Evolutionary conservation across 2,888 invertebrate species (phyloP).

Genomic region (Helleia helle): DNA sequence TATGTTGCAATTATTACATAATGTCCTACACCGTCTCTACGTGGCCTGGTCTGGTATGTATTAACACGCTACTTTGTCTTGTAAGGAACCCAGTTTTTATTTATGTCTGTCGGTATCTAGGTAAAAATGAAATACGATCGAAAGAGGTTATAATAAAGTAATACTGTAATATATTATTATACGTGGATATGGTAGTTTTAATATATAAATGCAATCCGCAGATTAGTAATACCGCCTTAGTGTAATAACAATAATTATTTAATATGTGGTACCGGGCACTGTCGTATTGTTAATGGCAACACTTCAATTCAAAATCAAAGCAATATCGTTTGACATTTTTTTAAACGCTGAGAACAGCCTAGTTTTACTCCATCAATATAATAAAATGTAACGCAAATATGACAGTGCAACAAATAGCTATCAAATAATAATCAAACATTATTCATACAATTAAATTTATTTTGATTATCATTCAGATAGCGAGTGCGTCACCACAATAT

Average conservation of each 20-base stretch:
- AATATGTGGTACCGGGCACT: not conserved
- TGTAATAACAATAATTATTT: not conserved
- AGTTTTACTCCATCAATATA: too few relatives aligned
- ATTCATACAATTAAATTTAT: too few relatives aligned
- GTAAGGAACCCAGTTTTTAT: not conserved
- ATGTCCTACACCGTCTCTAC: too few relatives aligned
- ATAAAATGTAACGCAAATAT: too few relatives aligned
- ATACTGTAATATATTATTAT: slow-evolving; percentile 2
- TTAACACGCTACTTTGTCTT: not conserved
- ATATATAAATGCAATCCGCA: slow-evolving; percentile 3
- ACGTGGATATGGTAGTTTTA: slow-evolving; percentile 2
- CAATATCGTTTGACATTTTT: too few relatives aligned
- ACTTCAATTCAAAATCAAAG: too few relatives aligned
- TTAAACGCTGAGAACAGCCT: too few relatives aligned
- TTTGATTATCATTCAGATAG: too few relatives aligned
- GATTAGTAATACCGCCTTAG: not conserved
- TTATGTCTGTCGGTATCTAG: not conserved
- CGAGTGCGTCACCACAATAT: not conserved
- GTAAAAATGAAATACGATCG: not conserved
- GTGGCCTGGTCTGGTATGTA: not conserved
- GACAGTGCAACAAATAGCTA: too few relatives aligned
- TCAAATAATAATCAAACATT: too few relatives aligned
- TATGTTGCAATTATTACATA: too few relatives aligned
- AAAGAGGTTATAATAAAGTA: slow-evolving; percentile 1
- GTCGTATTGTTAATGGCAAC: not conserved